Evolutionary conservation across 2,888 invertebrate genomes (phyloP), one percentile per base, ranked within the genome.

Genomic region (Archips xylosteana): DNA sequence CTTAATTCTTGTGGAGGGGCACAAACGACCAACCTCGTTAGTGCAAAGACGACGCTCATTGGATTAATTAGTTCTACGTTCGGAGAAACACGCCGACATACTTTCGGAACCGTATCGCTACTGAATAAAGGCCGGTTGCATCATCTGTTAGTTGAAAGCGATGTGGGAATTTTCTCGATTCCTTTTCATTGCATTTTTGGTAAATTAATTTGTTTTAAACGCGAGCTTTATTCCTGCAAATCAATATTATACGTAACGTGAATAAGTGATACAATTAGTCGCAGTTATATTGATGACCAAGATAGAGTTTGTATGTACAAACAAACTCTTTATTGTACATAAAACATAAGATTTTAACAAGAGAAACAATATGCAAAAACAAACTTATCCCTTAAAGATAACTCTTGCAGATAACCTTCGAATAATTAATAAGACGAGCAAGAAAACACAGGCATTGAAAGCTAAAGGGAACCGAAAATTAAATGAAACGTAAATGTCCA

Each of bases 21-120:
- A 82, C 85, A 90, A 91, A 91, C 89, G 91, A 91, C 92, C 87
- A 87, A 84, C 85, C 89, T 92, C 88, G 92, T 92, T 92, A 92
- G 88, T 85, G 86, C 88, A 87, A 89, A 92, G 89, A 87, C 86
- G 87, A 86, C 87, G 87, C 86, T 92, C 89, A 92, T 92, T 91
- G 90, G 91, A 92, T 92, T 92, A 93, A 93, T 92, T 92, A 91
- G 91, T 91, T 88, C 85, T 84, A 82, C 84, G 87, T 89, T 89
- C 83, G 83, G 82, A 77, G 80, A 82, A 88, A 87, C 84, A 86
- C 79, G 84, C 85, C 85, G 86, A n/a, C 54, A 89, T 88, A 90
- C 88, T 88, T 89, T 85, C 81, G 75, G 78, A 83, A 78, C 77
- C 66, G 77, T 82, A 86, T 80, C 80, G 77, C 81, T 69, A 45